Base-by-base conservation (phyloP, 2,113 vertebrate species). In the Melanerpes aurifrons region DNA sequence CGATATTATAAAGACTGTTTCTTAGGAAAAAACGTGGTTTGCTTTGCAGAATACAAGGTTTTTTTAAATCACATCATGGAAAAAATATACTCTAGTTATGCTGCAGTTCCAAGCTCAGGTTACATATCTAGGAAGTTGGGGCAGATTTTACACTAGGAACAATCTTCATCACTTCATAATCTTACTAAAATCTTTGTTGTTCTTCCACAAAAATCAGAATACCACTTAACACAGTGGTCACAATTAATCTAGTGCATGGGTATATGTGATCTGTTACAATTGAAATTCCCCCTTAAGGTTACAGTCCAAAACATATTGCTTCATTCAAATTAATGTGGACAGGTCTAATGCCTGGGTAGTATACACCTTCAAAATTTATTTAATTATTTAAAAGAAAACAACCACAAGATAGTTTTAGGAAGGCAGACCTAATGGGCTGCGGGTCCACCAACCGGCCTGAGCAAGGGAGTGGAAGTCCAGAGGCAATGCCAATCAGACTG, bases 241-340 rank as follows among this genome's bases (percentile, higher is more conserved):
- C n/a, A 59, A 6, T 54, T 64, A 14, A 64, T 56, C 14, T 48
- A 37, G 10, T 8, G 37, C 11, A 53, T 2, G 12, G 24, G 32
- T 14, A 43, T 9, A 18, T 0, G 0, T 31, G 70, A 68, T 9
- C 20, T 21, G 20, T 31, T 45, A 9, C 1, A 21, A 21, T 4
- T 3, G 15, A 15, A 4, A 3, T 9, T 53, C n/a, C 62, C 25
- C 10, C 1, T 56, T n/a, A 6, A 13, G 22, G 11, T 15, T 56
- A 82, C 4, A 53, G 31, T 2, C 13, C 47, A 62, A 47, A 15
- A 54, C 40, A 50, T 16, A 37, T 1, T 0, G 14, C 37, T 66
- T 26, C 28, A 70, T 35, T 35, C 12, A 74, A 64, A 53, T 31
- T n/a, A 54, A 75, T 5, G 5, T 15, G 24, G 16, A 11, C 50